Percentiles rank a stretch among this genome's conserved stretches.
Conservation (phyloP, 2,113 vertebrate species). For the Apteryx owenii region DNA sequence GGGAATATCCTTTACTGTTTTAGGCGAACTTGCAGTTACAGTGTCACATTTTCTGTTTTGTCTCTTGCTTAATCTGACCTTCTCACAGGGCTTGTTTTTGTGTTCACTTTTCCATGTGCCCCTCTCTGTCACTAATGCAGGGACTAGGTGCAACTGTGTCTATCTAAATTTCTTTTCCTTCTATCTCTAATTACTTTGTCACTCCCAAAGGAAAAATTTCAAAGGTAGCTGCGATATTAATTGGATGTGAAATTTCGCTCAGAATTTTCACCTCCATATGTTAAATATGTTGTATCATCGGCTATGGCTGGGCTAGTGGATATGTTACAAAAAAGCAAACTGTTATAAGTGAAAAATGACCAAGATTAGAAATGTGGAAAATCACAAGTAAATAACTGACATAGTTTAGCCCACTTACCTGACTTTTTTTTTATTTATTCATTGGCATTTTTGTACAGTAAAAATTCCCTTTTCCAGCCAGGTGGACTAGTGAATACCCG, state of each 20-base stretch:
- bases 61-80: neutral
- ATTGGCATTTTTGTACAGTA: conserved; percentile 2
- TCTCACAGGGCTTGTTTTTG: neutral
- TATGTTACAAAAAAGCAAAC: neutral
- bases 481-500: conserved; percentile 40
- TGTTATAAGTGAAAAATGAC: neutral
- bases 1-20: neutral
- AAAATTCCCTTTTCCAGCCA: conserved; percentile 36
- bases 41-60: neutral
- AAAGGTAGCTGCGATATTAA: neutral
- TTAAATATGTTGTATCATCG: neutral
- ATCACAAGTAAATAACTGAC: neutral
- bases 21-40: neutral
- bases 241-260: neutral
- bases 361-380: neutral
- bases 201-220: neutral
- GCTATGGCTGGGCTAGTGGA: neutral
- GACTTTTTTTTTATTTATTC: neutral
- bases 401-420: neutral
- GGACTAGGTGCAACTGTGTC: neutral
- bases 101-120: neutral
- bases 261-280: neutral
- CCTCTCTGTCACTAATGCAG: neutral
- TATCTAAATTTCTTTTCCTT: neutral
- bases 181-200: neutral